Evolutionary conservation across 2,888 invertebrate genomes (phyloP), one percentile per base, ranked within the genome.

Genomic region (Myathropa florea): DNA sequence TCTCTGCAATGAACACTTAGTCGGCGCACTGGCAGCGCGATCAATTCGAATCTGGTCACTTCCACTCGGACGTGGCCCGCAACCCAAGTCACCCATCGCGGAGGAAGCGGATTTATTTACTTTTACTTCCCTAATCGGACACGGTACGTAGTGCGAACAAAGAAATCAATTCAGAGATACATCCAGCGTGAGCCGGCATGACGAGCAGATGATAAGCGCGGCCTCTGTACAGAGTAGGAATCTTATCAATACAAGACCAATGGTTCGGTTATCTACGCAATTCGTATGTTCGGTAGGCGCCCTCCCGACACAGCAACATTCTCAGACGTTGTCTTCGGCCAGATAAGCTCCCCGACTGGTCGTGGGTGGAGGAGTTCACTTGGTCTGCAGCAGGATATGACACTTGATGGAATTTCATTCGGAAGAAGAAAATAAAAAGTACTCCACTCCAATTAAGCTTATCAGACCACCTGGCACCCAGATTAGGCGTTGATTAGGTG

Each of bases 381-480:
- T 79, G 63, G 75, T 33, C 33, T 23, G 33, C 21, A 60, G 55
- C 72, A 65, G 72, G 82, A 82, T 71, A 18, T 33, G 68, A 68
- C 70, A 77, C 78, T 73, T 73, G 72, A 68, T 68, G 60, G 60
- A 60, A 60, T 73, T 65, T 65, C 28, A 71, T 60, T 75, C 60
- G 65, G 14, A 46, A 59, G n/a, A 65, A n/a, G 64, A 4, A 24
- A 21, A 24, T 23, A 18, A 36, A n/a, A 36, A 24, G 18, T 18
- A 64, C 33, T 28, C 23, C 24, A 65, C 65, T 24, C 3, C 7
- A 12, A 10, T 28, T 18, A 36, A 63, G 46, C 53, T 76, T 71
- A 84, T 80, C 80, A 61, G 61, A 80, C 64, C 83, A 78, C 83
- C 84, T 80, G 80, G 80, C 30, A 36, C n/a, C 21, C 14, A 63